These are phyloP conservation scores for Tetragnatha montana DNA, from an alignment of 2,888 invertebrate genomes.

Conservation along the genomic window DNA sequence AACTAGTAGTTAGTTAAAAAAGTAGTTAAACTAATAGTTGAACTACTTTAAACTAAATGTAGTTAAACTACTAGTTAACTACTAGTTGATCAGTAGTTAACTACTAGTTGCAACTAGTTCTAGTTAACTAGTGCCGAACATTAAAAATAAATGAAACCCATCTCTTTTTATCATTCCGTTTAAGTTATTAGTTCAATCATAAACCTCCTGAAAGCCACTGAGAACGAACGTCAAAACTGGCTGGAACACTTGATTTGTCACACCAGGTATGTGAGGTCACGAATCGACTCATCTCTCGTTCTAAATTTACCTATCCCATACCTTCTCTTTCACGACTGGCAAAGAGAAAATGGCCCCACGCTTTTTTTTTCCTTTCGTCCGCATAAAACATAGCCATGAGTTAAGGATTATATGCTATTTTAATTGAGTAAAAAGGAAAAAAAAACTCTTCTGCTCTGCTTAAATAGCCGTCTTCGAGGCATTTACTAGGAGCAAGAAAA, in stretches of 20 bases:
- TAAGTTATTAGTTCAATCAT: too few species aligned
- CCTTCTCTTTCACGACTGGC: background rate
- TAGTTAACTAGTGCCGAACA: too few species aligned
- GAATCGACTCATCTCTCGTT: background rate
- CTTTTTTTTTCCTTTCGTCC: slow-evolving; percentile 14
- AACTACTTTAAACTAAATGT: too few species aligned
- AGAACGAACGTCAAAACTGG: background rate
- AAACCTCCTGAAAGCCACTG: too few species aligned
- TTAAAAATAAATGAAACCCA: too few species aligned
- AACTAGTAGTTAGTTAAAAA: too few species aligned
- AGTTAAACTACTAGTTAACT: too few species aligned
- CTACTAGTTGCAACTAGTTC: too few species aligned
- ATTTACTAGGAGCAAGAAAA: slow-evolving; percentile 22
- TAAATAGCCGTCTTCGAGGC: slow-evolving; percentile 44
- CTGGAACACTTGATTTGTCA: background rate
- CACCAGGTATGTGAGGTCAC: background rate
- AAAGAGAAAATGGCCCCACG: slow-evolving; percentile 13
- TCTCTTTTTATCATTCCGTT: too few species aligned
- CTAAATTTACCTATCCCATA: slow-evolving; percentile 4
- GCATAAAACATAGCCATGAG: slow-evolving; percentile 40
- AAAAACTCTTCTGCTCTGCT: slow-evolving; percentile 31
- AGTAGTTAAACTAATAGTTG: too few species aligned
- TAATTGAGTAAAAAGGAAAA: slow-evolving; percentile 52
- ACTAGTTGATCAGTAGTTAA: too few species aligned
- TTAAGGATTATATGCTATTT: slow-evolving; percentile 44